Conservation (phyloP, 2,888 invertebrate genomes). For the Drosophila crucigera region DNA sequence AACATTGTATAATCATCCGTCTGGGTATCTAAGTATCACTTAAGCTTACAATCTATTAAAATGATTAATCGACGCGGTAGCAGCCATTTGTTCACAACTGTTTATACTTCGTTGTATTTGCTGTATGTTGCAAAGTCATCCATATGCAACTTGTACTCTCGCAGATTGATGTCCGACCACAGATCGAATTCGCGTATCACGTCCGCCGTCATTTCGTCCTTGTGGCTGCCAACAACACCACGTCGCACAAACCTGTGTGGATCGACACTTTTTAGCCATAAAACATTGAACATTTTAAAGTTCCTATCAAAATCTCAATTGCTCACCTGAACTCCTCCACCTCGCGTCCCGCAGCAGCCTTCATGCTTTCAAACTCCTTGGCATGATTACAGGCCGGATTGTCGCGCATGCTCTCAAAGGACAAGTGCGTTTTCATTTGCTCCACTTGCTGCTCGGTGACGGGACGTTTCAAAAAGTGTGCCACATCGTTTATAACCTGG, state of each 20-base stretch:
- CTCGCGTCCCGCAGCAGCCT: constrained; percentile 79
- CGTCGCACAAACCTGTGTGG: constrained; percentile 82
- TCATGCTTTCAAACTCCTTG: constrained; percentile 83
- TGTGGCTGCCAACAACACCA: constrained; percentile 83
- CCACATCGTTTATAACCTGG: constrained; percentile 73
- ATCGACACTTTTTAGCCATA: constrained; percentile 34
- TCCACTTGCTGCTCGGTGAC: constrained; percentile 61
- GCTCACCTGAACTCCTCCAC: constrained; percentile 82
- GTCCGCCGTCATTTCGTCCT: constrained; percentile 77
- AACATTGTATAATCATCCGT: constrained; percentile 13
- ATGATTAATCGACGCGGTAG: constrained; percentile 43
- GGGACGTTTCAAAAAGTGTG: constrained; percentile 68
- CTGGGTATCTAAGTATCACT: constrained; percentile 49
- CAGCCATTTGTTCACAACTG: background rate
- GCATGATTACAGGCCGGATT: constrained; percentile 83
- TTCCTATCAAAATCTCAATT: background rate
- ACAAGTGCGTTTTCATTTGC: constrained; percentile 75
- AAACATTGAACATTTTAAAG: background rate
- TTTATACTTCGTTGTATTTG: constrained; percentile 58
- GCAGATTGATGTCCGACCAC: constrained; percentile 78
- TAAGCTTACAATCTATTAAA: constrained; percentile 54
- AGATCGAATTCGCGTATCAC: constrained; percentile 82
- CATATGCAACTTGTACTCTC: constrained; percentile 67
- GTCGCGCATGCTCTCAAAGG: constrained; percentile 84
- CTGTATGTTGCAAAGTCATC: constrained; percentile 79